Evolutionary conservation across 2,113 vertebrate genomes (phyloP), one percentile per base, ranked within the genome.

Genomic region (Cyprinodon tularosa): DNA sequence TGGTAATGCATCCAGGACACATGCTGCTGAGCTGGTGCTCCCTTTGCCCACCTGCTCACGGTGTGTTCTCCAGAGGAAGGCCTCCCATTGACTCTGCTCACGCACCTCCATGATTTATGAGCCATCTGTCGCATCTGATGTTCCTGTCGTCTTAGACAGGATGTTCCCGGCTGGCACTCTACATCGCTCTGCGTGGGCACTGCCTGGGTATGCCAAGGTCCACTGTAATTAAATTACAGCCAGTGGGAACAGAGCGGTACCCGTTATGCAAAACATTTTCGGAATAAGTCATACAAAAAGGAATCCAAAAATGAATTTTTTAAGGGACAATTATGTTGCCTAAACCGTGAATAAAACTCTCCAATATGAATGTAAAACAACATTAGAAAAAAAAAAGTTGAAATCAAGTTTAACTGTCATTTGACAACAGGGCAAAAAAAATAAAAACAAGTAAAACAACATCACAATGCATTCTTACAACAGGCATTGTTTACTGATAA

Each of bases 101-200:
- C 76, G 85, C 88, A 92, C 89, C 84, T 93, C 83, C 90, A 93
- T 94, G 93, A 94, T 93, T 94, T 93, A 94, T 93, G 92, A 93
- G 91, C 94, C 94, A 95, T 95, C 93, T 95, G 94, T 92, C 91
- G 74, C 60, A 76, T 94, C 92, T 92, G 92, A 93, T 94, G 92
- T 91, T 94, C 90, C 91, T 86, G 88, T 90, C 87, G 88, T 82
- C 89, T 74, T 76, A 89, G 88, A 93, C 91, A 91, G 92, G 93
- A 94, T 92, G 92, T 93, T 90, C 89, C 91, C 85, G 84, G 91
- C 89, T 93, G 92, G 93, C 88, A 69, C 78, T 89, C 84, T 72
- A 81, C 84, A 82, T 85, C 37, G 71, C 88, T 82, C 85, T 71
- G 87, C 87, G 80, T 91, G 89, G 91, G 91, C 79, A 42, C 85